Percentiles rank a stretch among this genome's conserved stretches.
phyloP scores from a whole-genome alignment of 2,888 invertebrate species.

The Mongoloraphidia duomilia region DNA sequence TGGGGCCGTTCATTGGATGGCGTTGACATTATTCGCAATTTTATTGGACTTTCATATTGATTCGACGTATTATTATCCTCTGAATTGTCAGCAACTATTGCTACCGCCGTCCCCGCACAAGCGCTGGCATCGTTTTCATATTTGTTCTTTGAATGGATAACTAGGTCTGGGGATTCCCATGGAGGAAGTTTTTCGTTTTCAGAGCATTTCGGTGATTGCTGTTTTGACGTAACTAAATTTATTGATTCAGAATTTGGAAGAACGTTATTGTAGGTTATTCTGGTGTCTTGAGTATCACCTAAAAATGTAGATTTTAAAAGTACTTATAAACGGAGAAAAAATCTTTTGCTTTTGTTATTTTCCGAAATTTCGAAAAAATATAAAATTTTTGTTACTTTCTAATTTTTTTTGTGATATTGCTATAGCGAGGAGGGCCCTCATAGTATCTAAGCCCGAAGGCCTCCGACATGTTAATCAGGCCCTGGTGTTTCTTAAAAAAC shows the following conservation, averaged over 20 bases:
- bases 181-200: conserved; percentile 8
- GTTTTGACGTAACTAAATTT: conserved; percentile 6
- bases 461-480: too few relatives aligned
- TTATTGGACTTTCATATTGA: conserved; percentile 29
- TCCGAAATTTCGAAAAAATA: too few relatives aligned
- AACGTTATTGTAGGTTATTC: neutral
- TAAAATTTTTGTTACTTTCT: too few relatives aligned
- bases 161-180: conserved; percentile 9
- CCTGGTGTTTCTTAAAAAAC: too few relatives aligned
- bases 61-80: conserved; percentile 7
- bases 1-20: conserved; percentile 26
- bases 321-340: too few relatives aligned
- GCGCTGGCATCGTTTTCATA: conserved; percentile 11
- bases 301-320: too few relatives aligned
- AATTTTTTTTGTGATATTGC: too few relatives aligned
- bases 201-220: conserved; percentile 8
- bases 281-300: too few relatives aligned
- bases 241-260: neutral
- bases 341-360: too few relatives aligned
- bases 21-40: conserved; percentile 19
- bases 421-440: too few relatives aligned
- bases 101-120: conserved; percentile 10
- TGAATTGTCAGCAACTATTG: too few relatives aligned
- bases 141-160: conserved; percentile 8
- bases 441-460: too few relatives aligned